These are phyloP conservation scores for Pangasius mekongensis DNA, from an alignment of 2,797 vertebrate genomes.

Conservation along the genomic window DNA sequence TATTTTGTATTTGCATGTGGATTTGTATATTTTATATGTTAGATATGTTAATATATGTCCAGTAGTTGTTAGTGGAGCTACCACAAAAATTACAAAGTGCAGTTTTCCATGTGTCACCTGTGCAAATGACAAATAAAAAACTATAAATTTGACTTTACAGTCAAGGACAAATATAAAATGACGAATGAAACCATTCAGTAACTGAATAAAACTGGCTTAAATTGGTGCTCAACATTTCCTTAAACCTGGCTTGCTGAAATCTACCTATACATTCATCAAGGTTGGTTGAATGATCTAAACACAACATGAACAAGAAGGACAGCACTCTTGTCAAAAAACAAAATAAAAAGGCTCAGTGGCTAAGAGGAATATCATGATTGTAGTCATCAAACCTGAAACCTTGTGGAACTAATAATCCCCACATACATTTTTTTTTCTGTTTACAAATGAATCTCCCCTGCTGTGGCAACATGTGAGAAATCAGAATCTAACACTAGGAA, in stretches of 20 bases:
- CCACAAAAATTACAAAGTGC: background rate
- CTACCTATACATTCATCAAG: background rate
- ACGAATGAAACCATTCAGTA: no score
- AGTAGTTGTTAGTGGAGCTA: background rate
- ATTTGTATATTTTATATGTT: background rate
- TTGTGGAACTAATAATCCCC: background rate
- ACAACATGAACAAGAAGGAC: background rate
- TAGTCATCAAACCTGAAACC: background rate
- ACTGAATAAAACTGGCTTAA: no score
- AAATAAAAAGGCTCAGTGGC: background rate
- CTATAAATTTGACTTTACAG: background rate
- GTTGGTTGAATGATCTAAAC: background rate
- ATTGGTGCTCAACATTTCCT: no score
- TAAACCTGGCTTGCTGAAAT: background rate
- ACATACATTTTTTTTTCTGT: background rate
- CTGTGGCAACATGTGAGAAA: background rate
- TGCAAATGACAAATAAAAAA: background rate
- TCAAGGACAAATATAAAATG: no score
- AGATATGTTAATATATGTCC: background rate
- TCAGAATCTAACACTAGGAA: background rate
- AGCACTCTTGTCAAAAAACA: background rate
- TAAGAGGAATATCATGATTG: background rate
- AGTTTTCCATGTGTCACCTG: background rate
- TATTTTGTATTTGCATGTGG: background rate
- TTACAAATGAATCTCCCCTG: background rate